Base-by-base conservation (phyloP, 2,797 vertebrate species). In the Danio jaintianensis region DNA sequence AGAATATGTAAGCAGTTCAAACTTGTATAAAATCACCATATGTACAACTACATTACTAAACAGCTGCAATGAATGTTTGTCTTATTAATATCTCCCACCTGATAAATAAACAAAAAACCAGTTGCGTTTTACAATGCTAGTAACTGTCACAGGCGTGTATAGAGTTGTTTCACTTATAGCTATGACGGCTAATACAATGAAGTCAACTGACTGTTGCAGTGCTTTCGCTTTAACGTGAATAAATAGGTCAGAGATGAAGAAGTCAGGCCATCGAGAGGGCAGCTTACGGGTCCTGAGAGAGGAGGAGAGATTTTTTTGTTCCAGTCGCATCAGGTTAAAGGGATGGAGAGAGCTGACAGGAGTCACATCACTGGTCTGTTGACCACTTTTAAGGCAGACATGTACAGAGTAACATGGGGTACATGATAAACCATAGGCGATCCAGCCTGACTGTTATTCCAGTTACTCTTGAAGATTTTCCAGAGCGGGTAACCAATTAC, bases 201-300 rank as follows among this genome's bases (percentile, higher is more conserved):
- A 45, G 50, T 71, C 18, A 22, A 59, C 42, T 22, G 69, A 80
- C 58, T 10, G 63, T 70, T 61, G 58, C 67, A 58, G 63, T 79
- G 80, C 68, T 73, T 66, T 77, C 22, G 72, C 50, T 47, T 22
- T 71, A 82, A 77, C 63, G 58, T 20, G 83, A 76, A 64, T 63
- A 80, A 73, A 82, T 83, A 75, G 73, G 38, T 80, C 5, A 75
- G 74, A 67, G 73, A 85, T 72, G 76, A 76, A 76, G 50, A 62
- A 61, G 22, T 82, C 67, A 64, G 82, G 83, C 43, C 52, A 20
- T 86, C 53, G 84, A 87, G 87, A 89, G 91, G 90, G 87, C 91
- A 82, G 82, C 50, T 77, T 45, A 81, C 87, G 86, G 85, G 88
- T 93, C 93, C 92, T 94, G 92, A 94, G 92, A 80, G 82, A 83